Evolutionary conservation across 2,888 invertebrate genomes (phyloP).

Genomic region (Macrosoma leucophasiata): DNA sequence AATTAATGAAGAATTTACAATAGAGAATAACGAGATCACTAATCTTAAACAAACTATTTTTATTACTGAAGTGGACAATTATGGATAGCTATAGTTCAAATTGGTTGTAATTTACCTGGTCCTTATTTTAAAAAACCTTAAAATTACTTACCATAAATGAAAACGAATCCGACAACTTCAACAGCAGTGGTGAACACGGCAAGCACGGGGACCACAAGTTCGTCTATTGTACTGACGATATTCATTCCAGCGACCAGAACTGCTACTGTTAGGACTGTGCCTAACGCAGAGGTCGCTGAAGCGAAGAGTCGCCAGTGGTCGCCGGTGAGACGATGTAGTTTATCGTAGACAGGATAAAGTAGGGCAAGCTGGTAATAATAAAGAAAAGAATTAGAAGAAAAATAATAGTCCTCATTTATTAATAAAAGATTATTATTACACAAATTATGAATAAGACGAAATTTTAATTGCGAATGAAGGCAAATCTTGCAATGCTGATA

Average conservation of each 20-base stretch:
- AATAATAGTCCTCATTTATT: too few species aligned
- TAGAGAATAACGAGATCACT: too few species aligned
- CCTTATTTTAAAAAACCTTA: too few species aligned
- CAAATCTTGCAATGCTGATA: too few species aligned
- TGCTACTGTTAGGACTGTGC: slow-evolving; percentile 56
- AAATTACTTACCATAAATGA: slow-evolving; percentile 60
- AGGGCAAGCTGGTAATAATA: slow-evolving; percentile 51
- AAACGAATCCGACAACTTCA: slow-evolving; percentile 61
- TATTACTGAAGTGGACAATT: too few species aligned
- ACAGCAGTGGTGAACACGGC: slow-evolving; percentile 52
- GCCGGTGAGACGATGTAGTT: slow-evolving; percentile 51
- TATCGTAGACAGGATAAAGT: slow-evolving; percentile 61
- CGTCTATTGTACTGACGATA: slow-evolving; percentile 51
- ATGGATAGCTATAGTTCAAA: too few species aligned
- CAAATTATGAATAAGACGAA: too few species aligned
- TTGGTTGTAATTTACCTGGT: too few species aligned
- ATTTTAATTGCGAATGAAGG: too few species aligned
- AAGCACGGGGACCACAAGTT: slow-evolving; percentile 51
- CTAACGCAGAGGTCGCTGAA: slow-evolving; percentile 52
- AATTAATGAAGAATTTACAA: slow-evolving; percentile 27
- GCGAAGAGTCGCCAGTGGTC: slow-evolving; percentile 66
- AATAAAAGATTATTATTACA: too few species aligned
- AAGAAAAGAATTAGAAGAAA: not conserved
- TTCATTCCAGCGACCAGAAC: slow-evolving; percentile 52
- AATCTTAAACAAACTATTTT: too few species aligned